Percentiles rank a stretch among this genome's conserved stretches.
Evolutionary conservation across 2,113 vertebrate species (phyloP).

Genomic region (Dicaeum eximium): DNA sequence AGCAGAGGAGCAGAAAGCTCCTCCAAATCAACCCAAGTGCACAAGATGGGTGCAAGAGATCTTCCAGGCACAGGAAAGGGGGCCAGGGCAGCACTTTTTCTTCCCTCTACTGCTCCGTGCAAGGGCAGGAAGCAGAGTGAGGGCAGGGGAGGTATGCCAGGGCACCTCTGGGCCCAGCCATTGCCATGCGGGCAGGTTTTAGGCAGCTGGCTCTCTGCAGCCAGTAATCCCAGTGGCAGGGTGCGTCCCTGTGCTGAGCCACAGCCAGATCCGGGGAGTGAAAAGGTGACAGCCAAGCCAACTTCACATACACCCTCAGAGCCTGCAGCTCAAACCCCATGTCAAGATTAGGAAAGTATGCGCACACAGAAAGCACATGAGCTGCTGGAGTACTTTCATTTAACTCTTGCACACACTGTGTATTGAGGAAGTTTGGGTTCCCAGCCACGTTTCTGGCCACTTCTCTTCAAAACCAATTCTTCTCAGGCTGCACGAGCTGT

Average conservation of each 20-base stretch:
- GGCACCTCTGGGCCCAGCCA: not conserved
- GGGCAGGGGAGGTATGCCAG: not conserved
- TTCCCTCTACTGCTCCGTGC: not conserved
- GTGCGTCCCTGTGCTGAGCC: not conserved
- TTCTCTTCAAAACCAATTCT: not conserved
- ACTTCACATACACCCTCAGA: constrained; percentile 3
- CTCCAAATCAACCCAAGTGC: not conserved
- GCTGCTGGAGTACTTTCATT: constrained; percentile 17
- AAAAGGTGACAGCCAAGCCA: constrained; percentile 53
- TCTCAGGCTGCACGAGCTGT: not conserved
- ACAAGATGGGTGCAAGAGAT: not conserved
- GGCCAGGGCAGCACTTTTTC: not conserved
- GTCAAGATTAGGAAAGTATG: constrained; percentile 68
- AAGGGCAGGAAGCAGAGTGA: not conserved
- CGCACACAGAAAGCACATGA: constrained; percentile 53
- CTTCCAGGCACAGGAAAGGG: not conserved
- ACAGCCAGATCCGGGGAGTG: not conserved
- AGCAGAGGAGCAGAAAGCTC: not conserved
- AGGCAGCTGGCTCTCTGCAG: not conserved
- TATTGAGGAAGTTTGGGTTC: not conserved
- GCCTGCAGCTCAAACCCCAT: constrained; percentile 49
- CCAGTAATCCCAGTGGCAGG: not conserved
- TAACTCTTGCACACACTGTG: not conserved
- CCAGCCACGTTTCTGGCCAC: rapidly evolving
- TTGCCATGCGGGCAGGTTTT: not conserved